Base-by-base conservation (phyloP, 2,797 vertebrate genomes). In the Silurus lanzhouensis region DNA sequence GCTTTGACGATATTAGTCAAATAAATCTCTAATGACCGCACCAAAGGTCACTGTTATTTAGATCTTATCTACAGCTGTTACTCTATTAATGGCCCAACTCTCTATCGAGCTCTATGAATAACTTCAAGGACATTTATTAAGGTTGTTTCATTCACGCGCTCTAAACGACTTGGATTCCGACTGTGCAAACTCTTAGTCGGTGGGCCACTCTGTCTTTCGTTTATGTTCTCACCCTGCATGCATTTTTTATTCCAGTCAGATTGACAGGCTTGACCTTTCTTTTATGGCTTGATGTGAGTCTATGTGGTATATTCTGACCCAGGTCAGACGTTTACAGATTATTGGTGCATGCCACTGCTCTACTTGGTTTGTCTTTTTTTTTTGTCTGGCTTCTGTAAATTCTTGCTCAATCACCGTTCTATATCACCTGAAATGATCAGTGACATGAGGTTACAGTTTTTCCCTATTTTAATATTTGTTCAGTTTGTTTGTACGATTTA, bases 251-350 rank as follows among this genome's bases (percentile, higher is more conserved):
- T 52, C 19, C 27, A 75, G 27, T 20, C 72, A 84, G 83, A 89
- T 82, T 89, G 87, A 85, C 85, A 72, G 83, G 7, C 25, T 72
- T 87, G 86, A 89, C 85, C 80, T 90, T 88, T 90, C 46, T 44
- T 55, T 66, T 63, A 87, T 60, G 52, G 71, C 75, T 61, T 68
- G 78, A 38, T 82, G 82, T 60, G 58, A 82, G 70, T 58, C 44
- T 74, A 57, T 55, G 14, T 86, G 84, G 81, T 80, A 75, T 57
- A 31, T 9, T 46, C 63, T 81, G 81, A 75, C 66, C 31, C n/a
- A 12, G 79, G 57, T 66, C 17, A 68, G 79, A 46, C 71, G 4
- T 83, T 84, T 86, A 87, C 71, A 84, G 85, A 78, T 83, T 7
- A 15, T 55, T 60, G 75, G 60, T 79, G 64, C 70, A 83, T 80